Evolutionary conservation across 2,113 vertebrate species (phyloP).

Genomic region (Aldabrachelys gigantea): DNA sequence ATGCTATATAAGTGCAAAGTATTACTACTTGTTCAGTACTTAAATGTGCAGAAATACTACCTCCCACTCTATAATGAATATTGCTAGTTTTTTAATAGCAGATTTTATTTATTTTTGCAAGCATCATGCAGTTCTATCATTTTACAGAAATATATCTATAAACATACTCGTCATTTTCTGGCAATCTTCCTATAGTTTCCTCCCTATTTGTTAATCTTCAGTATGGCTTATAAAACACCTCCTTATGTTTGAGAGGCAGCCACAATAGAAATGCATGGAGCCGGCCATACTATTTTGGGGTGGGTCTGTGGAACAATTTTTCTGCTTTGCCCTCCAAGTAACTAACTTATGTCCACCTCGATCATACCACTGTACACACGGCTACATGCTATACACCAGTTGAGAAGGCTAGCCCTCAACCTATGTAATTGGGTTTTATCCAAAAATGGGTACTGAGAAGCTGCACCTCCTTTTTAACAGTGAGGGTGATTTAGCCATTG

Average conservation of each 20-base stretch:
- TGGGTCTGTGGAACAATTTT: neutral
- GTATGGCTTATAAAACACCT: neutral
- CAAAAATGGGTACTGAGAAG: neutral
- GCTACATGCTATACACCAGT: neutral
- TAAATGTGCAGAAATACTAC: neutral
- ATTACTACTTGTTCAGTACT: neutral
- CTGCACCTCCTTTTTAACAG: neutral
- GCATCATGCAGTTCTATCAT: neutral
- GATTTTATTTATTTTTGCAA: conserved; percentile 12
- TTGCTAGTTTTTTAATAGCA: neutral
- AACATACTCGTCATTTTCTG: neutral
- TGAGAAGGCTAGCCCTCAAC: neutral
- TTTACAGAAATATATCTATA: neutral
- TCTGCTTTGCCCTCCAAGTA: neutral
- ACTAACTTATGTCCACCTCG: neutral
- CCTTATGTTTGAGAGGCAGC: neutral
- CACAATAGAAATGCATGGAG: neutral
- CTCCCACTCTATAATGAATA: neutral
- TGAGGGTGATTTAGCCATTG: neutral
- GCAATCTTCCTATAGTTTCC: neutral
- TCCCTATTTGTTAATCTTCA: neutral
- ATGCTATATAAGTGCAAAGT: conserved; percentile 9
- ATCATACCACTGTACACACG: neutral
- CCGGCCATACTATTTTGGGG: neutral
- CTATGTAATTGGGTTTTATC: neutral